Evolutionary conservation across 2,797 vertebrate species (phyloP), one percentile per base, ranked within the genome.

Genomic region (Mallotus villosus): DNA sequence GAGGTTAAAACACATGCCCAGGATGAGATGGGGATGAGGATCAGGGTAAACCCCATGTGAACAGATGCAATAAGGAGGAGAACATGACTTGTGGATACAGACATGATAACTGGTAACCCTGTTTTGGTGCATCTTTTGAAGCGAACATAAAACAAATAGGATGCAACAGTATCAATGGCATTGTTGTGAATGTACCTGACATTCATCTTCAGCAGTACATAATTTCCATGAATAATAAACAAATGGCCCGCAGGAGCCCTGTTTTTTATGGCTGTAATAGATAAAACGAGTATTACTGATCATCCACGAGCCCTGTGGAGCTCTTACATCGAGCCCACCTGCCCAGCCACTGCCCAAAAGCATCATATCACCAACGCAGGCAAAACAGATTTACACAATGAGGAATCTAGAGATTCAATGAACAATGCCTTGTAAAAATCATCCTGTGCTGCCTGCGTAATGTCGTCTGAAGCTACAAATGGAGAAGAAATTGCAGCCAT

Each of bases 251-350:
- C 22, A 67, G 24, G 68, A 41, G 32, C 53, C 21, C 70, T 34
- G 63, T 59, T 63, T 49, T 55, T 71, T 63, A 59, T 68, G 70
- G 41, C 27, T 55, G 29, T 27, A 73, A 63, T 68, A 64, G 67
- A 24, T 27, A 25, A 65, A 73, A 72, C 49, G 55, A 60, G 46
- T 57, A 57, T 55, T 53, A 61, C 62, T 53, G 63, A 63, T 64
- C 51, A 71, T 76, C 68, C 59, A 76, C 32, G 34, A 37, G 37
- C 25, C 17, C 46, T 68, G 27, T 63, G 51, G 51, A 55, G 16
- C 51, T 6, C 34, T 11, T 32, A 9, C 62, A n/a, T 41, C 14
- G 21, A 32, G 67, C 57, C 64, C 63, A 67, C 49, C 32, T 58
- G 21, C 55, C 9, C 27, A 75, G 59, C 21, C 34, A 37, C 27